Evolutionary conservation across 2,797 vertebrate genomes (phyloP).

Genomic region (Manis pentadactyla): DNA sequence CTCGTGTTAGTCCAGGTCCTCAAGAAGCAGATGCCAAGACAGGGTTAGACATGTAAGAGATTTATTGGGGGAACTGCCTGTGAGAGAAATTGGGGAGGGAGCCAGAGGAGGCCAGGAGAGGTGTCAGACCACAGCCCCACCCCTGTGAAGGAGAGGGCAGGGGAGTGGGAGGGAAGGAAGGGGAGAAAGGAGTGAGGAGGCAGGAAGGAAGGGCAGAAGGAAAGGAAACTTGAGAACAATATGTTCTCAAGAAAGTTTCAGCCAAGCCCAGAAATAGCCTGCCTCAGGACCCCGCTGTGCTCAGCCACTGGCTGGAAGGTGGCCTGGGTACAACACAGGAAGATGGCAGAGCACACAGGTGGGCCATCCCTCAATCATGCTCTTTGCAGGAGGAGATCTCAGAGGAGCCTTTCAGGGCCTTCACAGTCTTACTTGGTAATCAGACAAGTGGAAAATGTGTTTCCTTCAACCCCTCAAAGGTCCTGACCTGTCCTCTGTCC

Average conservation of each 20-base stretch:
- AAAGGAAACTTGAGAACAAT: background rate
- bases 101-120: background rate
- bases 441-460: background rate
- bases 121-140: background rate
- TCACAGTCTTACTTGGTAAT: background rate
- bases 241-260: background rate
- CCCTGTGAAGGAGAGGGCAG: background rate
- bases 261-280: background rate
- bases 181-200: background rate
- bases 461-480: background rate
- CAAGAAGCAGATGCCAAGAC: constrained; percentile 30
- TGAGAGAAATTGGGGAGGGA: background rate
- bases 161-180: too few relatives aligned
- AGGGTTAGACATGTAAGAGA: background rate
- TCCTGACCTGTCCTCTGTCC: background rate
- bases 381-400: background rate
- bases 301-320: background rate
- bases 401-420: background rate
- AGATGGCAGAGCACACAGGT: background rate
- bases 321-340: background rate
- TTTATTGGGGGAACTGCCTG: background rate
- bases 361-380: background rate
- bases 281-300: background rate
- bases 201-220: background rate
- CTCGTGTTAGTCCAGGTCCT: background rate